These are phyloP conservation scores for Larimichthys crocea DNA, from an alignment of 2,113 vertebrate species.

Conservation along the genomic window DNA sequence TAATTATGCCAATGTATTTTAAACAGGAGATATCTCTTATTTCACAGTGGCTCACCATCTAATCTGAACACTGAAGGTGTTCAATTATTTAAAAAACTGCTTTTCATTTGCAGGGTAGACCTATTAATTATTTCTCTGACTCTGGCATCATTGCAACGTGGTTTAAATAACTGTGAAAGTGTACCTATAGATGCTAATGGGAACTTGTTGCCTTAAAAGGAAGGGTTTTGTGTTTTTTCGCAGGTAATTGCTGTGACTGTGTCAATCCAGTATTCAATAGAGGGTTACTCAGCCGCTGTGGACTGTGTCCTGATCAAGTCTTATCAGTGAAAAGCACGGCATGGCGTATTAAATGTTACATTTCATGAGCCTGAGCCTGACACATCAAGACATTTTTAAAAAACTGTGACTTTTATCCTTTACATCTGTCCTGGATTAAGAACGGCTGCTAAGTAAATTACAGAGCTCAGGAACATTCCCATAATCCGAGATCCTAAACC, in stretches of 20 bases:
- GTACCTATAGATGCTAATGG: background rate
- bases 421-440: constrained; percentile 71
- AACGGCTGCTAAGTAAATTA: constrained; percentile 72
- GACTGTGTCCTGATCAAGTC: constrained; percentile 8
- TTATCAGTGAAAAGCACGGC: background rate
- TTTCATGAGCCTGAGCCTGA: constrained; percentile 20
- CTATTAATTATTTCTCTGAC: background rate
- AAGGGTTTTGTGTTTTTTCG: constrained; percentile 1
- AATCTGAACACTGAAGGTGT: background rate
- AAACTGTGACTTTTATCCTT: constrained; percentile 56
- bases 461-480: constrained; percentile 62
- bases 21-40: background rate
- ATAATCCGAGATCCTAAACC: constrained; percentile 63
- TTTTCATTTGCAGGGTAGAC: background rate
- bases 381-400: constrained; percentile 31
- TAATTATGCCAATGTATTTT: background rate
- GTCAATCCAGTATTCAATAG: constrained; percentile 23
- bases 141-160: background rate
- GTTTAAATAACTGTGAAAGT: background rate
- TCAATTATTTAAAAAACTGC: background rate
- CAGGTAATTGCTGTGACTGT: constrained; percentile 10
- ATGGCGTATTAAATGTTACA: background rate
- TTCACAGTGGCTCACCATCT: background rate
- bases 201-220: constrained; percentile 26
- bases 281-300: constrained; percentile 20